These are phyloP conservation scores for Monomorium pharaonis DNA, from an alignment of 1,140 invertebrate species.

Conservation along the genomic window DNA sequence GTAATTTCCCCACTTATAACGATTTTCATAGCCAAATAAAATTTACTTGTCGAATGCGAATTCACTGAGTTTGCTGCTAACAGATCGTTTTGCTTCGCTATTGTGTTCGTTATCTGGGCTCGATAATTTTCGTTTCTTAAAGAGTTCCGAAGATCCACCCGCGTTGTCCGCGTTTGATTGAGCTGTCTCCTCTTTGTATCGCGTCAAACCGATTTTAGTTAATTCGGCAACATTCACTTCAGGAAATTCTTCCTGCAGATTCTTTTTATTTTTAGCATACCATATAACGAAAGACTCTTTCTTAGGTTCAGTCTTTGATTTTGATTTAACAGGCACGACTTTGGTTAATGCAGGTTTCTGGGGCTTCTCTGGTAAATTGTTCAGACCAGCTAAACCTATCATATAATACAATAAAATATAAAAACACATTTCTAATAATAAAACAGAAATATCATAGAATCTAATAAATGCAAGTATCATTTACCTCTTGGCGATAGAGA, in stretches of 20 bases:
- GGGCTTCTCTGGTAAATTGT: slow-evolving; percentile 71
- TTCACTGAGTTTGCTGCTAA: slow-evolving; percentile 65
- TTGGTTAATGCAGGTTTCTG: slow-evolving; percentile 61
- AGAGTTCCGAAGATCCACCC: slow-evolving; percentile 38
- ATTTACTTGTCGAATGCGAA: slow-evolving; percentile 72
- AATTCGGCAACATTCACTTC: slow-evolving; percentile 85
- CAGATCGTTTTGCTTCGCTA: slow-evolving; percentile 72
- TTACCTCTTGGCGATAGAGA: slow-evolving; percentile 44
- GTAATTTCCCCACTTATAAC: not conserved
- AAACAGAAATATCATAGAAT: not conserved
- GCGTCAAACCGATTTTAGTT: slow-evolving; percentile 85
- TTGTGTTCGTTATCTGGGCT: slow-evolving; percentile 50
- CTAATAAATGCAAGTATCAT: not conserved
- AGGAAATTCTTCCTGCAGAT: slow-evolving; percentile 86
- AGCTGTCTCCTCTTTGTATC: slow-evolving; percentile 83
- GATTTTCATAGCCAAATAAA: slow-evolving; percentile 4
- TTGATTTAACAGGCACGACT: slow-evolving; percentile 52
- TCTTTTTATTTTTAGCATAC: slow-evolving; percentile 86
- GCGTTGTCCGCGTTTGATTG: not conserved
- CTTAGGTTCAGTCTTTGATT: slow-evolving; percentile 64
- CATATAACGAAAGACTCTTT: slow-evolving; percentile 86
- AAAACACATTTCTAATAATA: not conserved
- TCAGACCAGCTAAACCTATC: slow-evolving; percentile 77
- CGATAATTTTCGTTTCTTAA: slow-evolving; percentile 79
- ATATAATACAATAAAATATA: slow-evolving; percentile 34